Conservation (phyloP, 1,140 invertebrate genomes). For the Bombus confusus region DNA sequence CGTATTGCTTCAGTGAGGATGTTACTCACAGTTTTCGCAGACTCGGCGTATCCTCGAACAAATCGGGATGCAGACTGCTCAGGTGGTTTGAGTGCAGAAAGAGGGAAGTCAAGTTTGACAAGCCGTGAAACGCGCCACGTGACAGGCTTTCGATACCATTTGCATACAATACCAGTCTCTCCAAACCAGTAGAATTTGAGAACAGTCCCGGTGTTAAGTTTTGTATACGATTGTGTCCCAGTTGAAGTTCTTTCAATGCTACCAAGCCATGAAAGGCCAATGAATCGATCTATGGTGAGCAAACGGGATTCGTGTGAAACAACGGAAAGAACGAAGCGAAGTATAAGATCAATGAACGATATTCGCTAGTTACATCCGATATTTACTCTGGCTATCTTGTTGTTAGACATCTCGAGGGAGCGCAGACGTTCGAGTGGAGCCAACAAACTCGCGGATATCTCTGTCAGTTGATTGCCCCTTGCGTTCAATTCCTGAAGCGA, state of each 20-base stretch:
- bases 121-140: slow-evolving; percentile 82
- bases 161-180: slow-evolving; percentile 85
- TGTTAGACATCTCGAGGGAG: slow-evolving; percentile 78
- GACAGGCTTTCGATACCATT: slow-evolving; percentile 84
- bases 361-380: not conserved
- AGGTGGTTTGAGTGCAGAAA: slow-evolving; percentile 86
- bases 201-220: slow-evolving; percentile 83
- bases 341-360: not conserved
- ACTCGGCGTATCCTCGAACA: slow-evolving; percentile 80
- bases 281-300: slow-evolving; percentile 74
- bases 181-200: slow-evolving; percentile 75
- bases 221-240: slow-evolving; percentile 84
- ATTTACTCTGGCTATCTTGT: slow-evolving; percentile 82
- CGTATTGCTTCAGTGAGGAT: not conserved
- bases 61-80: slow-evolving; percentile 79
- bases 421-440: slow-evolving; percentile 80
- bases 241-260: slow-evolving; percentile 83
- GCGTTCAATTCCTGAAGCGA: slow-evolving; percentile 85
- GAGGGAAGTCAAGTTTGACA: slow-evolving; percentile 84
- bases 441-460: slow-evolving; percentile 84
- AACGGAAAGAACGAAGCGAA: not conserved
- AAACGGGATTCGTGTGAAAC: not conserved
- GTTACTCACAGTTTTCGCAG: slow-evolving; percentile 75
- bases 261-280: slow-evolving; percentile 82
- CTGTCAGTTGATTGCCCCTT: slow-evolving; percentile 84